Base-by-base conservation (phyloP, 1,140 invertebrate species). In the Pemphigus obesinymphae region DNA sequence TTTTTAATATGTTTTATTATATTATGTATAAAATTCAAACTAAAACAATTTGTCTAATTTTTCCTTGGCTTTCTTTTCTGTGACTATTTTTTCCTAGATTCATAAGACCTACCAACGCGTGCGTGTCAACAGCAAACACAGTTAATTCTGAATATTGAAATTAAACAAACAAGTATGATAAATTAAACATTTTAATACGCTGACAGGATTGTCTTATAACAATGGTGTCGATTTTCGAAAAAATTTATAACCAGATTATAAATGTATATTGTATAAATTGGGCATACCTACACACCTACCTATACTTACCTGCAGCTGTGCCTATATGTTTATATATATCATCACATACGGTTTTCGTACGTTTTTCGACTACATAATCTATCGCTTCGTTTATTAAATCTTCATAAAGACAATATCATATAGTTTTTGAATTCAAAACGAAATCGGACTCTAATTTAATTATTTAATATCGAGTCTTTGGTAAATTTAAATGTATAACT, bases 121-220 rank as follows among this genome's bases (percentile, higher is more conserved):
- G n/a, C n/a, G 10, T 11, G 29, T 2, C 31, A 20, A 63, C 17
- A 20, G 31, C 29, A n/a, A 63, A 63, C 31, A 63, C 31, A 63
- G 61, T 63, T 63, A 34, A n/a, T 63, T 2, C 61, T 3, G 29
- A 34, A 20, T 34, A 63, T 63, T 63, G 17, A 34, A 63, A 63
- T 34, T 63, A 63, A 63, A 63, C 61, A 63, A 63, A 63, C 29
- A 63, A 63, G 29, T 34, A 63, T 63, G 31, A 34, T 63, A 63
- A 63, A 34, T 31, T 34, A n/a, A 34, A 63, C 17, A 17, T 2
- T 8, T 63, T 63, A 31, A 63, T 34, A 8, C n/a, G n/a, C 1
- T 34, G 31, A 31, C 20, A 29, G 3, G 29, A 34, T 63, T 63
- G 2, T 34, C 17, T 29, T 34, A 8, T 34, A 63, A 34, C 29